Percentiles rank a stretch among this genome's conserved stretches.
Conservation (phyloP, 2,888 invertebrate genomes). For the Dicyrtoma fusca region DNA sequence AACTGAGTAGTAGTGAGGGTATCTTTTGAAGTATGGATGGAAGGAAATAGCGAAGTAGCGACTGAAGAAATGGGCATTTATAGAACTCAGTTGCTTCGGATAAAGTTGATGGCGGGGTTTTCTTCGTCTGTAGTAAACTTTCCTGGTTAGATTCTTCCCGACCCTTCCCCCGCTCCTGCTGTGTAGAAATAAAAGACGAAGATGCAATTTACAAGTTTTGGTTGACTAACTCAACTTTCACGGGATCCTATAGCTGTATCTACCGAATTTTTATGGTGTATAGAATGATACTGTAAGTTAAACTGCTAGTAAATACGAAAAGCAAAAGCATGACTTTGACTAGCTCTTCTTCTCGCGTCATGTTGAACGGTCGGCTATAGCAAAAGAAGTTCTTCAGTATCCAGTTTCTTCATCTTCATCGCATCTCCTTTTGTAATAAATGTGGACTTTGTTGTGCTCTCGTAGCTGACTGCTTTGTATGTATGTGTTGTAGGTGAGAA, state of each 20-base stretch:
- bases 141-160: not conserved
- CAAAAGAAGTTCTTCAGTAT: not conserved
- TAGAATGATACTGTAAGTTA: not conserved
- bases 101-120: slow-evolving; percentile 1
- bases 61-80: too few relatives aligned
- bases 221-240: slow-evolving; percentile 7
- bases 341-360: too few relatives aligned
- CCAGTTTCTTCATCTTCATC: not conserved
- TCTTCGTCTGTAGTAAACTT: not conserved
- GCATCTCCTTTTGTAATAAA: too few relatives aligned
- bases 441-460: too few relatives aligned
- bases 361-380: not conserved
- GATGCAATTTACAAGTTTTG: slow-evolving; percentile 28
- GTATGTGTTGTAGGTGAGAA: slow-evolving; percentile 43
- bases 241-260: too few relatives aligned
- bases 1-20: too few relatives aligned
- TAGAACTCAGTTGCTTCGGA: not conserved
- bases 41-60: too few relatives aligned
- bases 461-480: not conserved
- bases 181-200: not conserved
- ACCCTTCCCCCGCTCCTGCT: not conserved
- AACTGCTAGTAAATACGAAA: too few relatives aligned
- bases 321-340: not conserved
- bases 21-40: too few relatives aligned
- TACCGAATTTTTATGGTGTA: not conserved